Conservation (phyloP, 1,140 invertebrate species). For the Sipha flava region DNA sequence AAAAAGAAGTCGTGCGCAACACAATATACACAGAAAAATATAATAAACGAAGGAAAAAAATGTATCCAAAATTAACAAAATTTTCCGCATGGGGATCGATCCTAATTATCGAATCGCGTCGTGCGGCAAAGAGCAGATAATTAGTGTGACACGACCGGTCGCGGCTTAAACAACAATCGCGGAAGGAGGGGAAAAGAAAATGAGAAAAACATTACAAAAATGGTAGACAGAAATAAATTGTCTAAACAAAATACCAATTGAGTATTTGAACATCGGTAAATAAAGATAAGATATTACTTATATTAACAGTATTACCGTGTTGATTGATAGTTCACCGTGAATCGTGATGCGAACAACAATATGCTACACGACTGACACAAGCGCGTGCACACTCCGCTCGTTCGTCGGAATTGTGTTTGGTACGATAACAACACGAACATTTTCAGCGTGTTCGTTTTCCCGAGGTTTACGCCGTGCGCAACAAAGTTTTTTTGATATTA, state of each 20-base stretch:
- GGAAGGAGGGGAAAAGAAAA: not conserved
- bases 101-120: not conserved
- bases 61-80: not conserved
- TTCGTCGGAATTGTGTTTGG: not conserved
- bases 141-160: not conserved
- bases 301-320: slow-evolving; percentile 7
- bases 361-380: not conserved
- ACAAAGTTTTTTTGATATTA: too few relatives aligned
- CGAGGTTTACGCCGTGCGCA: too few relatives aligned
- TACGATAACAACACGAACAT: not conserved
- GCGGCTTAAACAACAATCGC: not conserved
- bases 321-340: slow-evolving; percentile 8
- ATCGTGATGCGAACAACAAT: not conserved
- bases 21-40: not conserved
- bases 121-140: not conserved
- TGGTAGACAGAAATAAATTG: slow-evolving; percentile 13
- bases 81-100: not conserved
- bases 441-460: not conserved
- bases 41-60: not conserved
- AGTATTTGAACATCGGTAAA: not conserved
- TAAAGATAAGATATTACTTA: slow-evolving; percentile 21
- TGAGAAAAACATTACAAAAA: not conserved
- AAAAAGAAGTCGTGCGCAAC: not conserved
- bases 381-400: not conserved
- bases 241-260: not conserved